phyloP scores from a whole-genome alignment of 2,797 vertebrate genomes.

The Artibeus lituratus region DNA sequence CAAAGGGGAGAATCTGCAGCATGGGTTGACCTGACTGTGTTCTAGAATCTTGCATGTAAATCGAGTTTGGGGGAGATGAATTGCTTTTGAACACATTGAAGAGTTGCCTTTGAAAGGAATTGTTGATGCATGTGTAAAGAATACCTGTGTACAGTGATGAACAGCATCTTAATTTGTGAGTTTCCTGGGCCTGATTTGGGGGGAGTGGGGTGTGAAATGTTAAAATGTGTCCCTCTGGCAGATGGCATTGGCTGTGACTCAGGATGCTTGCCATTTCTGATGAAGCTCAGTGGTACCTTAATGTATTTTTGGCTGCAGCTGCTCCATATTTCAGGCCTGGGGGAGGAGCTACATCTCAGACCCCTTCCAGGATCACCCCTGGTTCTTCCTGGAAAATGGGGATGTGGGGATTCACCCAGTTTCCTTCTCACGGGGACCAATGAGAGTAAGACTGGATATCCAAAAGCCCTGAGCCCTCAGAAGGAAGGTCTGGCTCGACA shows the following conservation, averaged over 20 bases:
- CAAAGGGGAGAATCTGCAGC: not conserved
- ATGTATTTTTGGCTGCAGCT: not conserved
- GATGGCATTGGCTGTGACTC: not conserved
- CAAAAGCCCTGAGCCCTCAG: not conserved
- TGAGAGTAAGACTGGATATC: not conserved
- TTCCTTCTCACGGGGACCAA: not conserved
- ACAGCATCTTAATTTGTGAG: not conserved
- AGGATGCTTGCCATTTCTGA: not conserved
- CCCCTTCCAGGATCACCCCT: not conserved
- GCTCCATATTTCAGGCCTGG: not conserved
- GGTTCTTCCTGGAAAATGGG: not conserved
- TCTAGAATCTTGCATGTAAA: not conserved
- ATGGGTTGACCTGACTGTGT: not conserved
- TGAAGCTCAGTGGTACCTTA: not conserved
- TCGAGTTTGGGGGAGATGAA: not conserved
- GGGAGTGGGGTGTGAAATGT: too few species aligned
- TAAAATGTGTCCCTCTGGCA: not conserved
- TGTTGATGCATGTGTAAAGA: not conserved
- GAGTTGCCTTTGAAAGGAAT: conserved; percentile 13
- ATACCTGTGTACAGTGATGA: not conserved
- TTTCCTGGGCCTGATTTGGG: not conserved
- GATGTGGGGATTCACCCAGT: not conserved
- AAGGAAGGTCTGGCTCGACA: not conserved
- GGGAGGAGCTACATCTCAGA: not conserved
- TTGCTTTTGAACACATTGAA: not conserved